Conservation (phyloP, 1,140 invertebrate genomes). For the Chlorops oryzae region DNA sequence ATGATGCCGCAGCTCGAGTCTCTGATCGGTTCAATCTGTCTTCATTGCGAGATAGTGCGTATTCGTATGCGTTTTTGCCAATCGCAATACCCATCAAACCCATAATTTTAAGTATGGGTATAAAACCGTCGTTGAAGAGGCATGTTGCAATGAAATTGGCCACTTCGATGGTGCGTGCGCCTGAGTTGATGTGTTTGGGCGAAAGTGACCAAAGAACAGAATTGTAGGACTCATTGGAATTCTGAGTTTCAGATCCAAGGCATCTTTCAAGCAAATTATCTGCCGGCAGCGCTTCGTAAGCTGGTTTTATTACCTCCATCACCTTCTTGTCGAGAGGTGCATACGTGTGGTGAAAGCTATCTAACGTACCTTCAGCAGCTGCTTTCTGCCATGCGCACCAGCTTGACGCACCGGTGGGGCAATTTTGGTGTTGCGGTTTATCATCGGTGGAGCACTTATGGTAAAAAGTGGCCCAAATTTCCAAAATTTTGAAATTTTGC, state of each 20-base stretch:
- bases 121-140: neutral
- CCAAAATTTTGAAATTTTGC: too few relatives aligned
- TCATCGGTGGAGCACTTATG: slow-evolving; percentile 25
- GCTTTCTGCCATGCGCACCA: slow-evolving; percentile 20
- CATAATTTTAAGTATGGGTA: neutral
- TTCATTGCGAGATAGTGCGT: neutral
- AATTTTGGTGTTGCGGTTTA: too few relatives aligned
- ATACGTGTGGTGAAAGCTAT: neutral
- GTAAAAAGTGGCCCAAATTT: slow-evolving; percentile 25
- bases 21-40: neutral
- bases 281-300: slow-evolving; percentile 6
- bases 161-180: neutral
- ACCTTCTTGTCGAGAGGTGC: neutral
- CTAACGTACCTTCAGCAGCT: neutral
- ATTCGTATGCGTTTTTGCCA: neutral
- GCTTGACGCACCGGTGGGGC: slow-evolving; percentile 21
- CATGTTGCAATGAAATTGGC: too few relatives aligned
- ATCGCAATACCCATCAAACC: neutral
- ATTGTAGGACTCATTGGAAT: too few relatives aligned
- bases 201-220: slow-evolving; percentile 1
- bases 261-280: too few relatives aligned
- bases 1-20: neutral
- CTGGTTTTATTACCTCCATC: neutral
- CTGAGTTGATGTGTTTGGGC: neutral
- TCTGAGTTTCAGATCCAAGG: too few relatives aligned